These are phyloP conservation scores for Pangasius krempfi DNA, from an alignment of 2,797 vertebrate genomes.

Conservation along the genomic window DNA sequence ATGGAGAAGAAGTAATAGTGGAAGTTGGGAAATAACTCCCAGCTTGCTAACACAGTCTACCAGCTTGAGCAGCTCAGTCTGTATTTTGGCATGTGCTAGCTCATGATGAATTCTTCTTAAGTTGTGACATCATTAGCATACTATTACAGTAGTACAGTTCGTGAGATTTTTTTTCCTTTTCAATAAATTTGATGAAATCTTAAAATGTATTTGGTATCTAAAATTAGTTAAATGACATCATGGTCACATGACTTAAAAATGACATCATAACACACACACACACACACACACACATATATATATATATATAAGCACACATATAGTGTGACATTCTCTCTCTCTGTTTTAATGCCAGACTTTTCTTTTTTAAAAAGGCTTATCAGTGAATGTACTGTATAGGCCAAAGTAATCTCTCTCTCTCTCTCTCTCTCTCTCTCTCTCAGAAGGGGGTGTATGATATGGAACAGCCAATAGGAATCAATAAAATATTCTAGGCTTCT, in stretches of 20 bases:
- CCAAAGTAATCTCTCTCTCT: background rate
- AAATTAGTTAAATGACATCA: too few relatives aligned
- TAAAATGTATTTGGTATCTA: too few relatives aligned
- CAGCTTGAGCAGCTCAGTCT: background rate
- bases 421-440: too few relatives aligned
- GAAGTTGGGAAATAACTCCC: background rate
- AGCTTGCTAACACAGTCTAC: background rate
- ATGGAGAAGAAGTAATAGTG: background rate
- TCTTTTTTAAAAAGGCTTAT: too few relatives aligned
- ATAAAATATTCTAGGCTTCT: background rate
- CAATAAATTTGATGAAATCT: too few relatives aligned
- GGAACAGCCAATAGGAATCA: background rate
- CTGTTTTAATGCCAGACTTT: too few relatives aligned
- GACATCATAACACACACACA: too few relatives aligned
- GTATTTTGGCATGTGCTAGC: background rate
- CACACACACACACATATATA: too few relatives aligned
- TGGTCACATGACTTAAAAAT: too few relatives aligned
- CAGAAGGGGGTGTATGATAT: background rate
- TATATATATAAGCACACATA: too few relatives aligned
- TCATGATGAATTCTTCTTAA: background rate
- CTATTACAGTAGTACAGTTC: background rate
- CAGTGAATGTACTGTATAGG: background rate
- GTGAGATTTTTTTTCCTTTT: background rate
- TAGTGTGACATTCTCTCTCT: too few relatives aligned
- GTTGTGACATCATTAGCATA: background rate